phyloP scores from a whole-genome alignment of 2,888 invertebrate species.

The Trichopria drosophilae region DNA sequence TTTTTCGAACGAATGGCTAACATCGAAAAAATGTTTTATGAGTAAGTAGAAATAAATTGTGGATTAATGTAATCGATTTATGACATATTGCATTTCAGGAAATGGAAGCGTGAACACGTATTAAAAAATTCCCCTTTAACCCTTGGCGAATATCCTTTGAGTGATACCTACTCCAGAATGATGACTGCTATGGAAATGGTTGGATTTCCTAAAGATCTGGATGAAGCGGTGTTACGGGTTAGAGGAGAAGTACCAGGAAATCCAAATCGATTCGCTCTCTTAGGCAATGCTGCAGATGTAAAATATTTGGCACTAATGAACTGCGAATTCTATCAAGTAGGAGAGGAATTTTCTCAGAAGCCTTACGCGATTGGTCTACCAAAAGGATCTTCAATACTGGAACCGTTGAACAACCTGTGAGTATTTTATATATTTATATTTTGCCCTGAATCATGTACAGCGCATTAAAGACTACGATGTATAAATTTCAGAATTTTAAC shows the following conservation, averaged over 20 bases:
- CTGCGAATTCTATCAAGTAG: slow-evolving; percentile 87
- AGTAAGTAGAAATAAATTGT: too few species aligned
- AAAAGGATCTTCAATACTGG: slow-evolving; percentile 86
- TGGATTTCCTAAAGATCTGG: too few species aligned
- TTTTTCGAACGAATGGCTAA: slow-evolving; percentile 93
- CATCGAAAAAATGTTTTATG: slow-evolving; percentile 88
- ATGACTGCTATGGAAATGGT: too few species aligned
- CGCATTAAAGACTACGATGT: slow-evolving; percentile 4
- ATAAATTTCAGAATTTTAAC: slow-evolving; percentile 18
- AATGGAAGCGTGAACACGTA: too few species aligned
- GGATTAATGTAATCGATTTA: too few species aligned
- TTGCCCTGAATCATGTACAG: background rate
- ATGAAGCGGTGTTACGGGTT: too few species aligned
- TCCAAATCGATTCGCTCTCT: slow-evolving; percentile 86
- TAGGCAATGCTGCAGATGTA: slow-evolving; percentile 91
- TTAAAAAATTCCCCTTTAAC: too few species aligned
- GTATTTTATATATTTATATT: slow-evolving; percentile 43
- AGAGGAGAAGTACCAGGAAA: slow-evolving; percentile 66
- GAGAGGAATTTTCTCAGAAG: slow-evolving; percentile 92
- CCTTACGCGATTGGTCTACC: slow-evolving; percentile 94
- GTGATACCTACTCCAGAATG: too few species aligned
- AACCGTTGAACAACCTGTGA: slow-evolving; percentile 90
- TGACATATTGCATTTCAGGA: too few species aligned
- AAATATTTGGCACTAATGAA: slow-evolving; percentile 75
- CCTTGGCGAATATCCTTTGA: too few species aligned